phyloP scores from a whole-genome alignment of 92 coral and sea anemone genomes.

The Galaxea fascicularis region DNA sequence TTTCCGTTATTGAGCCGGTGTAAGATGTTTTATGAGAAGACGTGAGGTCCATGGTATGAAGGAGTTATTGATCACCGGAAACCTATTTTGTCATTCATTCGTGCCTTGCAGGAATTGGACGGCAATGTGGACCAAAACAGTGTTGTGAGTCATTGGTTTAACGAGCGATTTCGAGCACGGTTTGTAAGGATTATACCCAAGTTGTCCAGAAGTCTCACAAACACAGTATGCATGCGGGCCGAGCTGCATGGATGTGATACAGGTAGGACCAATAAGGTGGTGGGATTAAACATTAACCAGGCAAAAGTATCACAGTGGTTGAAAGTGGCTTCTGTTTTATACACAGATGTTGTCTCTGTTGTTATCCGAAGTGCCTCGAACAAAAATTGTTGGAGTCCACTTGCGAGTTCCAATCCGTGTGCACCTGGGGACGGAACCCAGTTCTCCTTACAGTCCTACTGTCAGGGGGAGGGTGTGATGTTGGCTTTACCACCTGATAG shows the following conservation, averaged over 20 bases:
- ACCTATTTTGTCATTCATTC: background rate
- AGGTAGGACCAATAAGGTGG: conserved; percentile 50
- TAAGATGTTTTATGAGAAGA: no score
- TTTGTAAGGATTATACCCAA: conserved; percentile 68
- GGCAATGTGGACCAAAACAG: conserved; percentile 78
- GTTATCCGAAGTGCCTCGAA: conserved; percentile 59
- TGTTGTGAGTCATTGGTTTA: conserved; percentile 83
- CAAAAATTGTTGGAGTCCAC: conserved; percentile 85
- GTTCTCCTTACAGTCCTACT: conserved; percentile 66
- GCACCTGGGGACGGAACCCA: conserved; percentile 60
- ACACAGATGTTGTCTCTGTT: conserved; percentile 77
- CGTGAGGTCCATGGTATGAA: no score
- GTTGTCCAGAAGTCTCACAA: conserved; percentile 51
- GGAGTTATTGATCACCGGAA: no score
- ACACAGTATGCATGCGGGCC: conserved; percentile 73
- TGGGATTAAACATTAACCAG: no score
- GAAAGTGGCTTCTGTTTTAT: background rate
- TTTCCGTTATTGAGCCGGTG: no score
- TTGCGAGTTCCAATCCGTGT: conserved; percentile 67
- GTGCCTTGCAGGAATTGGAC: conserved; percentile 55
- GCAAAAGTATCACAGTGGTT: no score
- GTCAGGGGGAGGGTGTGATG: conserved; percentile 80
- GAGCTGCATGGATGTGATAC: conserved; percentile 84
- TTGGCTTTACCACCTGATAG: conserved; percentile 69
- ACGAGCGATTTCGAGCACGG: conserved; percentile 80